These are phyloP conservation scores for Subanguina moxae DNA, from an alignment of 1,140 invertebrate species.

Conservation along the genomic window DNA sequence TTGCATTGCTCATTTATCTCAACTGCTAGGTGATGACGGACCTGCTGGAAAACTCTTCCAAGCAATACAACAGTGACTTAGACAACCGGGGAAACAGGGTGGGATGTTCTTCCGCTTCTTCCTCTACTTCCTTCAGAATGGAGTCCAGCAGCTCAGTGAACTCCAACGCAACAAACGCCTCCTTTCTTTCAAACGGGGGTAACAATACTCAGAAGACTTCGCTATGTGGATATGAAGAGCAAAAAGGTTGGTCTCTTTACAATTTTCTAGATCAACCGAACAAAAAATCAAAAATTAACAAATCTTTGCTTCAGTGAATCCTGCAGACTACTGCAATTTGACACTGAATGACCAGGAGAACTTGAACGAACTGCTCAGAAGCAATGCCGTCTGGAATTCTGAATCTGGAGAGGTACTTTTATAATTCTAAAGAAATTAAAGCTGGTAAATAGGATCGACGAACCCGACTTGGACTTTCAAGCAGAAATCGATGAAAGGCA, in stretches of 20 bases:
- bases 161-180: conserved; percentile 5
- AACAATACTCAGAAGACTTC: too few species aligned
- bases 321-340: conserved; percentile 1
- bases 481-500: too few species aligned
- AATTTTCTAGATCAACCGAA: background rate
- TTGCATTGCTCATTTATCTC: too few species aligned
- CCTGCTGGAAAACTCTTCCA: conserved; percentile 29
- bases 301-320: background rate
- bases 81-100: too few species aligned
- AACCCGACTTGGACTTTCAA: too few species aligned
- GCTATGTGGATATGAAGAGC: too few species aligned
- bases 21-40: conserved; percentile 14
- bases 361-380: conserved; percentile 21
- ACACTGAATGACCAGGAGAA: conserved; percentile 19
- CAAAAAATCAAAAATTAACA: too few species aligned
- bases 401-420: conserved; percentile 6
- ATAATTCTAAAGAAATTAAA: background rate
- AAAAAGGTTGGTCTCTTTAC: too few species aligned
- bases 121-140: background rate
- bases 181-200: background rate
- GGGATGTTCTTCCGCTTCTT: background rate
- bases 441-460: background rate
- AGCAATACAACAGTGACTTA: conserved; percentile 5
- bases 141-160: background rate
- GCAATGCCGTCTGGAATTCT: conserved; percentile 27